Percentiles rank a stretch among this genome's conserved stretches.
These are phyloP conservation scores for Tringa solitaria DNA, from an alignment of 2,113 vertebrate genomes.

Conservation along the genomic window DNA sequence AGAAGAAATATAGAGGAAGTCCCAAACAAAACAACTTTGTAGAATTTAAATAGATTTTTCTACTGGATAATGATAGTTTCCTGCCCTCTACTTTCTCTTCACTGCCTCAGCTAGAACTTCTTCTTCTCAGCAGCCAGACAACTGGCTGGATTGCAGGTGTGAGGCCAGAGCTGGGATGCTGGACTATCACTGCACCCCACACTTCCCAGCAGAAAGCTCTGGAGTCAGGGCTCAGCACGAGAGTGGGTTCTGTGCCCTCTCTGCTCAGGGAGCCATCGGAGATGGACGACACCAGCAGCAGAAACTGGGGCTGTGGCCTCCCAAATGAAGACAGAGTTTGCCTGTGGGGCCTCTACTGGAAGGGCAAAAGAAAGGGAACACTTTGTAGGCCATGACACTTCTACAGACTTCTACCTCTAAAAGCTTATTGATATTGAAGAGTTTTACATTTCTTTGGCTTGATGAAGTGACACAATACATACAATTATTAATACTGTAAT, in stretches of 20 bases:
- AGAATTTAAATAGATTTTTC: neutral
- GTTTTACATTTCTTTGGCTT: neutral
- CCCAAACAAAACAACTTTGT: neutral
- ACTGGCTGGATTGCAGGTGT: neutral
- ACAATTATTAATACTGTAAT: neutral
- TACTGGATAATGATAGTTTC: neutral
- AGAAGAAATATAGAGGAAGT: neutral
- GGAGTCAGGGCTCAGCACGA: neutral
- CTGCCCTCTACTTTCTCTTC: neutral
- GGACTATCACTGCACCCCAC: neutral
- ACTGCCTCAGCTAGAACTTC: neutral
- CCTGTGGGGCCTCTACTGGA: neutral
- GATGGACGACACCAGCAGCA: neutral
- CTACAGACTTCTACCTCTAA: neutral
- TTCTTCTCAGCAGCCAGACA: neutral
- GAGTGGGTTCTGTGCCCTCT: neutral
- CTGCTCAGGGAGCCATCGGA: neutral
- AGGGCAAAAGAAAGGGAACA: neutral
- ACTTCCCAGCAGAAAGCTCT: neutral
- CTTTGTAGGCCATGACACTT: neutral
- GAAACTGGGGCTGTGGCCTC: neutral
- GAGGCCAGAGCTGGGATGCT: neutral
- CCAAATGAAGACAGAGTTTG: neutral
- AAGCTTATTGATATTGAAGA: neutral
- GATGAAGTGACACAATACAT: neutral